phyloP scores from a whole-genome alignment of 2,888 invertebrate genomes.

The Nasonia oneida region DNA sequence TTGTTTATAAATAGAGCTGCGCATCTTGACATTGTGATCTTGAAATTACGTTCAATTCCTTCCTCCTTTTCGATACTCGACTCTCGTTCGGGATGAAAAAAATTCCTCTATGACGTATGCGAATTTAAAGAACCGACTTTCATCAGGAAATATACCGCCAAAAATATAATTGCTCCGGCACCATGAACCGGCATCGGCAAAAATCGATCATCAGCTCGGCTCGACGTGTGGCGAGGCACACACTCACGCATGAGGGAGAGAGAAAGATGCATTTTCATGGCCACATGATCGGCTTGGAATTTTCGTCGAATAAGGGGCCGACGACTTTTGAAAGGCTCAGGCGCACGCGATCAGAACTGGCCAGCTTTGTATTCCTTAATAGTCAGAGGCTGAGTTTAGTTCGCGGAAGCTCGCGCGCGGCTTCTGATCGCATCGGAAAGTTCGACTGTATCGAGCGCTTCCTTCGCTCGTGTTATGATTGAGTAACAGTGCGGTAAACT shows the following conservation, averaged over 20 bases:
- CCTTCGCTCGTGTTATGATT: not conserved
- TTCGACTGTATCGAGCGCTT: not conserved
- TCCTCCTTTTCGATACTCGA: too few relatives aligned
- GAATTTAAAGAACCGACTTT: too few relatives aligned
- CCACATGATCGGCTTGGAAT: not conserved
- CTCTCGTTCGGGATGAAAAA: too few relatives aligned
- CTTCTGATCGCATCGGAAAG: not conserved
- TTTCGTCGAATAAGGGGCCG: constrained; percentile 10
- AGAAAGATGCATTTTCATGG: constrained; percentile 18
- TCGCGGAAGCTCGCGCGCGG: constrained; percentile 8
- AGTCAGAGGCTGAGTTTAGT: constrained; percentile 3
- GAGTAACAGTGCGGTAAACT: not conserved
- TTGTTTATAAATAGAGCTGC: too few relatives aligned
- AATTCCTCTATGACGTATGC: too few relatives aligned
- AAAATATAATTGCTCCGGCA: not conserved
- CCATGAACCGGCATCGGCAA: not conserved
- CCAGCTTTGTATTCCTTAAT: constrained; percentile 17
- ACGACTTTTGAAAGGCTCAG: constrained; percentile 5
- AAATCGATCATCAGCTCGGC: not conserved
- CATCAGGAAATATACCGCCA: too few relatives aligned
- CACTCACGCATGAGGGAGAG: not conserved
- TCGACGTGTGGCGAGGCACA: not conserved
- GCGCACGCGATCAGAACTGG: not conserved
- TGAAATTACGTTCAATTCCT: too few relatives aligned
- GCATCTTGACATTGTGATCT: too few relatives aligned